These are phyloP conservation scores for Catamblyrhynchus diadema DNA, from an alignment of 2,797 vertebrate species.

Conservation along the genomic window DNA sequence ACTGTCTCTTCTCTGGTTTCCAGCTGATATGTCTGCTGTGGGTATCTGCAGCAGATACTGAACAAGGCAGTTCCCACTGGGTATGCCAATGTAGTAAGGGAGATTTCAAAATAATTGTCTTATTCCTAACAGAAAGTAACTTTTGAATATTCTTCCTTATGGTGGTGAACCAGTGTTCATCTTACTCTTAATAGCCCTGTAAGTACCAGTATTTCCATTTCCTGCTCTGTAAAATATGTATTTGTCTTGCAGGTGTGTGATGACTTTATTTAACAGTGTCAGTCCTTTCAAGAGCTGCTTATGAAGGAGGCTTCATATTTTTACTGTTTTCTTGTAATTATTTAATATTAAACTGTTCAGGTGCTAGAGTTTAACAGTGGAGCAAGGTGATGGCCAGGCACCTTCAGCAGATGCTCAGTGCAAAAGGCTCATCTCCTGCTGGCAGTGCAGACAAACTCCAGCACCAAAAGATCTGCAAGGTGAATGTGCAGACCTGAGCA, in stretches of 20 bases:
- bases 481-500: not conserved
- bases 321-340: not conserved
- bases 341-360: not conserved
- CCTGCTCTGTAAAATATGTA: not conserved
- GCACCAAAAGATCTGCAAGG: not conserved
- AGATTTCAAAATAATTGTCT: not conserved
- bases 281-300: not conserved
- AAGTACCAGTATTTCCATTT: not conserved
- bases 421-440: not conserved
- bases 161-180: not conserved
- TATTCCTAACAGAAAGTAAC: not conserved
- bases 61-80: not conserved
- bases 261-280: not conserved
- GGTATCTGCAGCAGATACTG: not conserved
- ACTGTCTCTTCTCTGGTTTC: not conserved
- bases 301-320: not conserved
- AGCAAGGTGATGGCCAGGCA: not conserved
- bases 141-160: not conserved
- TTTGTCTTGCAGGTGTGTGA: constrained; percentile 19
- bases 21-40: not conserved
- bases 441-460: not conserved
- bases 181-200: not conserved
- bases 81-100: not conserved
- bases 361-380: not conserved
- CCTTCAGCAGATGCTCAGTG: not conserved